Base-by-base conservation (phyloP, 2,888 invertebrate genomes). In the Dorcus parallelipipedus region DNA sequence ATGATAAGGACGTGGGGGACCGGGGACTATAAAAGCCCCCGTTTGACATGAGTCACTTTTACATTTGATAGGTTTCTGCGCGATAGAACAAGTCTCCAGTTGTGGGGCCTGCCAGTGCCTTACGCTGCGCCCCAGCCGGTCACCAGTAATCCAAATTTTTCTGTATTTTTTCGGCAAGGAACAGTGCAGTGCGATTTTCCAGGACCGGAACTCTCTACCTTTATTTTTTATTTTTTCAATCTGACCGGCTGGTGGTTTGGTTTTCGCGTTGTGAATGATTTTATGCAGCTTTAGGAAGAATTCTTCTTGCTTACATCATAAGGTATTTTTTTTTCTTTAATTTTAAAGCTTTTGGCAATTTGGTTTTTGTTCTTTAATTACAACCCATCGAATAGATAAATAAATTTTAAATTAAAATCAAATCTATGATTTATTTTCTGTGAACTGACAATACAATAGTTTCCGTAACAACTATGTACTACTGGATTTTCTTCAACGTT, bases 91-190 rank as follows among this genome's bases (percentile, higher is more conserved):
- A 10, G 20, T 49, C 38, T 49, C 49, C 8, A 45, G 63, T 57
- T 60, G 63, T 65, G 65, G 63, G 61, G 65, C 61, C 60, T 49
- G 38, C 39, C 53, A 41, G 63, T 60, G 65, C 63, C 64, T 60
- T 56, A 56, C 56, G 55, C 56, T 49, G 57, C 60, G 54, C 56
- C 61, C 53, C 68, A 66, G 66, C 61, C 67, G 67, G 66, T 65
- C 61, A 58, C 23, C 26, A n/a, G 20, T 41, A n/a, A 26, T 52
- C 45, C 41, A 45, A 45, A 45, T 10, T 45, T 10, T 45, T n/a
- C 10, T 33, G 7, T 33, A 6, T 33, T 33, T 33, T 33, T 33
- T 33, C 6, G 26, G 26, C 26, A 1, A 33, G 26, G 26, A 33
- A 6, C 6, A 33, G 26, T 33, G 26, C 26, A 45, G 45, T 45